Conservation (phyloP, 2,797 vertebrate genomes). For the Morelia viridis region DNA sequence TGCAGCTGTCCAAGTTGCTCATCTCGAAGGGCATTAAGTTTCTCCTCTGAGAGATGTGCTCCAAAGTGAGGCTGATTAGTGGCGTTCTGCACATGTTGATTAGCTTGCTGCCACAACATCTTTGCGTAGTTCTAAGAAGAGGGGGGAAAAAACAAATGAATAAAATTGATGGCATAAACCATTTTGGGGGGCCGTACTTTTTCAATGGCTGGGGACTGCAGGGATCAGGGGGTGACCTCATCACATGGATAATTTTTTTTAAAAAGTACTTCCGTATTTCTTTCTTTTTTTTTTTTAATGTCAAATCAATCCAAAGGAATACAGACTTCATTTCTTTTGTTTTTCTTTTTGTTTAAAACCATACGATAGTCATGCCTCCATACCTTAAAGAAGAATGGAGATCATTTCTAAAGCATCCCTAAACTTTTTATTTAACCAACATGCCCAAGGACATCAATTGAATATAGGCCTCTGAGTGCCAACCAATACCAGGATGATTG, state of each 20-base stretch:
- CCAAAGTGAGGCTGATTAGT: conserved; percentile 64
- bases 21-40: conserved; percentile 80
- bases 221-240: not conserved
- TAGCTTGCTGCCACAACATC: conserved; percentile 70
- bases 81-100: conserved; percentile 55
- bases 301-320: not conserved
- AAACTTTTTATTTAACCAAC: not conserved
- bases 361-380: not conserved
- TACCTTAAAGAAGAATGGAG: not conserved
- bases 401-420: not conserved
- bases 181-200: not conserved
- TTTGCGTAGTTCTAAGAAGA: conserved; percentile 71
- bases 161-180: not conserved
- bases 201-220: not conserved
- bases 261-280: not conserved
- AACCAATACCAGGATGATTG: not conserved
- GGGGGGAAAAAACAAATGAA: conserved; percentile 36
- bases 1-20: conserved; percentile 91
- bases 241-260: not conserved
- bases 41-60: conserved; percentile 71
- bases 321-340: not conserved
- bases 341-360: not conserved
- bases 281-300: not conserved
- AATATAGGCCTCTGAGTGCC: not conserved
- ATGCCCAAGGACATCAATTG: not conserved